These are phyloP conservation scores for Cistogaster globosa DNA, from an alignment of 2,888 invertebrate species.

Conservation along the genomic window DNA sequence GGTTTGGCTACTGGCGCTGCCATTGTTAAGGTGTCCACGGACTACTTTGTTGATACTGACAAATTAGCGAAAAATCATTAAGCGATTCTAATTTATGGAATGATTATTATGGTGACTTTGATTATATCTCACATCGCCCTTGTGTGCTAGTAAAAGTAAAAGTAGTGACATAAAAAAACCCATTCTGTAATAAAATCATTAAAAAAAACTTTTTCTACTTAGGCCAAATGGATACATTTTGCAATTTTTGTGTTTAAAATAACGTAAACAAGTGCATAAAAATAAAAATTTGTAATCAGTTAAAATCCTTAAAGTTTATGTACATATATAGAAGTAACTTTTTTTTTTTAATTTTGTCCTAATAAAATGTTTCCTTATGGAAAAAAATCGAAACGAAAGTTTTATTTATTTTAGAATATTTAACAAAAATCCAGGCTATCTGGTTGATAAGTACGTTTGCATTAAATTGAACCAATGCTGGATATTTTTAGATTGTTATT, in stretches of 20 bases:
- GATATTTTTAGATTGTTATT: no score
- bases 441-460: background rate
- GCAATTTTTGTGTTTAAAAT: conserved; percentile 4
- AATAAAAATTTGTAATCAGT: background rate
- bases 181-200: background rate
- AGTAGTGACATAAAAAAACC: background rate
- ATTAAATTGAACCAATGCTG: no score
- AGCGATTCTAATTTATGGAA: background rate
- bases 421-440: background rate
- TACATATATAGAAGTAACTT: conserved; percentile 16
- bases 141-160: conserved; percentile 19
- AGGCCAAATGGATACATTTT: conserved; percentile 35
- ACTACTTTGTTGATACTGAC: conserved; percentile 81
- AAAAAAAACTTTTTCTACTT: conserved; percentile 6
- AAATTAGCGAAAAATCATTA: conserved; percentile 76
- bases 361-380: conserved; percentile 37
- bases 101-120: conserved; percentile 18
- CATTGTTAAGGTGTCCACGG: conserved; percentile 80
- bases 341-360: conserved; percentile 31
- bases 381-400: background rate
- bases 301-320: conserved; percentile 33
- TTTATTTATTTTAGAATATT: background rate
- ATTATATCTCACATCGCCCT: background rate
- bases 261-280: background rate
- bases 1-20: conserved; percentile 81